Evolutionary conservation across 2,113 vertebrate genomes (phyloP).

Genomic region (Haemorhous mexicanus): DNA sequence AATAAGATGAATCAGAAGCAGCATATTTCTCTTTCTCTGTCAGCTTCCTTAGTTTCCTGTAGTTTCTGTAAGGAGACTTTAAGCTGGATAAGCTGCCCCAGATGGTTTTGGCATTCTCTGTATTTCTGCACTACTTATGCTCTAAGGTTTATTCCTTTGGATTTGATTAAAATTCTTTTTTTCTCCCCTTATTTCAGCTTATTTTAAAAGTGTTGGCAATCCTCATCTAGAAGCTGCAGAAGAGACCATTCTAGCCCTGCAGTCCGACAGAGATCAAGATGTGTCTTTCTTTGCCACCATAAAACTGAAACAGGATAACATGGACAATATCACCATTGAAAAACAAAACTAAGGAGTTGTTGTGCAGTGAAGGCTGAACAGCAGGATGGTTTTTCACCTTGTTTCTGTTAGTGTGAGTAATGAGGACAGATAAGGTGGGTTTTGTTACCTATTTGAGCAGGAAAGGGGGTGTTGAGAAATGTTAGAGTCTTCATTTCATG

Average conservation of each 20-base stretch:
- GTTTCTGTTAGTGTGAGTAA: background rate
- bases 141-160: background rate
- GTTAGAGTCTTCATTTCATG: background rate
- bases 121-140: background rate
- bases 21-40: background rate
- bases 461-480: background rate
- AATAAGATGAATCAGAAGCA: background rate
- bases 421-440: background rate
- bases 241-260: constrained; percentile 82
- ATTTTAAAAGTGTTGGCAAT: constrained; percentile 87
- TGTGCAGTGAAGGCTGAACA: background rate
- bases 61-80: background rate
- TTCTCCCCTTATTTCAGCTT: constrained; percentile 63
- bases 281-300: constrained; percentile 87
- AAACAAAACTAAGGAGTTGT: background rate
- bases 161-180: background rate
- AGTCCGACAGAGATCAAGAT: constrained; percentile 86
- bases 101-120: background rate
- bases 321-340: constrained; percentile 66
- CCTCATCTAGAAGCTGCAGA: constrained; percentile 86
- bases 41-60: background rate
- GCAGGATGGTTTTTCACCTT: background rate
- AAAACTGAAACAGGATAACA: constrained; percentile 73
- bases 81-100: background rate
- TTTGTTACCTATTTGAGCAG: background rate